Evolutionary conservation across 2,113 vertebrate species (phyloP).

Genomic region (Aramus guarauna): DNA sequence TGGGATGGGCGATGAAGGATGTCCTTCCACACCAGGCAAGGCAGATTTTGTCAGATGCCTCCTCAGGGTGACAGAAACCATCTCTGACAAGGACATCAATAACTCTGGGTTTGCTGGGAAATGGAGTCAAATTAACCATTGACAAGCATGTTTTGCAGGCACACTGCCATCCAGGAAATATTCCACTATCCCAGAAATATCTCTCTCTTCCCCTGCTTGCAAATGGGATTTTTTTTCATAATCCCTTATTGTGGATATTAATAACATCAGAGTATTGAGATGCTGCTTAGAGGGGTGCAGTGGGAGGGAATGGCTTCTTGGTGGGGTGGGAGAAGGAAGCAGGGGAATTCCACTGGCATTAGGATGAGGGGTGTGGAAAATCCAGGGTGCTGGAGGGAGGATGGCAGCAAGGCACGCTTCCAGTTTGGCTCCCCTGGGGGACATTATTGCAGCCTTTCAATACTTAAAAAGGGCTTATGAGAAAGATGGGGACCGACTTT

Average conservation of each 20-base stretch:
- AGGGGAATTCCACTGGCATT: not conserved
- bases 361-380: not conserved
- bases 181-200: not conserved
- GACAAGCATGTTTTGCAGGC: fast-evolving
- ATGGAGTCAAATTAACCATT: not conserved
- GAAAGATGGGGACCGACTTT: not conserved
- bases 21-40: not conserved
- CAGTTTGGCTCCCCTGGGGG: not conserved
- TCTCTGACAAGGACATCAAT: not conserved
- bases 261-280: not conserved
- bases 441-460: not conserved
- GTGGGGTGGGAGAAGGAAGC: not conserved
- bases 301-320: fast-evolving
- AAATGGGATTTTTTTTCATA: not conserved
- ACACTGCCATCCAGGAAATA: not conserved
- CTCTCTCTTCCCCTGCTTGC: not conserved
- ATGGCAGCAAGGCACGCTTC: not conserved
- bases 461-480: not conserved
- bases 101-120: not conserved
- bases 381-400: not conserved
- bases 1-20: not conserved
- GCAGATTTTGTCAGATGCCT: not conserved
- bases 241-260: not conserved
- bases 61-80: not conserved
- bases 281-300: not conserved